A percentile compares a stretch with the other conserved stretches of the same genome.
These are phyloP conservation scores for Danaus plexippus DNA, from an alignment of 1,140 invertebrate genomes.

Conservation along the genomic window DNA sequence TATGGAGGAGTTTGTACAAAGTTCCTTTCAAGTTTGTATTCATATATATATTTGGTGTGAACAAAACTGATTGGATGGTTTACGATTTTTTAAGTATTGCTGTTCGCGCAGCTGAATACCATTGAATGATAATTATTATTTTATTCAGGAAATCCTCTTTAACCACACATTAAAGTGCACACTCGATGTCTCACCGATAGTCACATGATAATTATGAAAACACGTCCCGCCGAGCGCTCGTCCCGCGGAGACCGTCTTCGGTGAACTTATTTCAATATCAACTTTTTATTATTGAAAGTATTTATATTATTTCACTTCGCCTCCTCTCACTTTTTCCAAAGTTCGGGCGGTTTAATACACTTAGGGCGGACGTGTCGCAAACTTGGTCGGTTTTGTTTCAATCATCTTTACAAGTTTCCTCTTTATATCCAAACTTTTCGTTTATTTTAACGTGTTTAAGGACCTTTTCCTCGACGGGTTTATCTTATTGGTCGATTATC, in stretches of 20 bases:
- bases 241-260: slow-evolving; percentile 22
- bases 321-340: slow-evolving; percentile 55
- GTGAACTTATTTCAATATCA: slow-evolving; percentile 48
- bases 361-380: slow-evolving; percentile 53
- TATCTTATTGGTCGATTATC: background rate
- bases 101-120: no score
- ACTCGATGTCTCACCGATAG: no score
- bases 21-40: no score
- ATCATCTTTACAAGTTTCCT: slow-evolving; percentile 51
- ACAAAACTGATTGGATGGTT: no score
- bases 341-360: slow-evolving; percentile 63
- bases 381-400: slow-evolving; percentile 49
- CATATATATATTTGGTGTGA: no score
- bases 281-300: slow-evolving; percentile 69
- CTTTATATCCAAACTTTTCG: slow-evolving; percentile 42
- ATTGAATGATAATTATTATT: no score
- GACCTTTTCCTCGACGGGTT: slow-evolving; percentile 10
- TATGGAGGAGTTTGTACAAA: no score
- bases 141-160: no score
- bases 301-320: slow-evolving; percentile 68
- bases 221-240: background rate
- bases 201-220: no score
- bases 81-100: no score
- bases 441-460: slow-evolving; percentile 35
- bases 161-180: no score